phyloP scores from a whole-genome alignment of 2,113 vertebrate genomes.

The Cervus canadensis region DNA sequence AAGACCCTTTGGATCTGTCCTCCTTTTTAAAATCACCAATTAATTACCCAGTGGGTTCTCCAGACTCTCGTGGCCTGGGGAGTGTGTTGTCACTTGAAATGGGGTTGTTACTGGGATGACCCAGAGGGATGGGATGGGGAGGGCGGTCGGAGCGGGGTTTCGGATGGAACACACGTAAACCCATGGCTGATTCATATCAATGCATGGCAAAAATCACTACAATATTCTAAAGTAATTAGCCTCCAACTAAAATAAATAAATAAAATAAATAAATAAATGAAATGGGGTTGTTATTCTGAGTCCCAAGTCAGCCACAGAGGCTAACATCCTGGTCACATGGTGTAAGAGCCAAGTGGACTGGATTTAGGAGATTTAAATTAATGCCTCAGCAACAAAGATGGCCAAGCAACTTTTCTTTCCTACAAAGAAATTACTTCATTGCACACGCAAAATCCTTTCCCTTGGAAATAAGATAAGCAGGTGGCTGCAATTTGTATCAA shows the following conservation, averaged over 20 bases:
- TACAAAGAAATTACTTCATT: slow-evolving; percentile 55
- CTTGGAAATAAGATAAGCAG: slow-evolving; percentile 61
- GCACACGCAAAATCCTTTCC: slow-evolving; percentile 54
- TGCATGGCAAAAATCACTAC: no score
- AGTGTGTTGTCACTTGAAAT: not conserved
- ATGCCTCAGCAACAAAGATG: slow-evolving; percentile 44
- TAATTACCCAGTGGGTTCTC: not conserved
- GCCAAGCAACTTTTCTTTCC: slow-evolving; percentile 37
- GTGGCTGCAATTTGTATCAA: slow-evolving; percentile 78
- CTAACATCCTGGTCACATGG: slow-evolving; percentile 32
- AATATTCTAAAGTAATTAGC: no score
- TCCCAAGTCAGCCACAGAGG: not conserved
- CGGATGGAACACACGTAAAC: no score
- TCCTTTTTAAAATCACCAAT: not conserved
- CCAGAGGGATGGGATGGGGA: no score
- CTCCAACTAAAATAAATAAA: no score
- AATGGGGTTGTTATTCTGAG: not conserved
- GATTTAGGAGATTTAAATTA: not conserved
- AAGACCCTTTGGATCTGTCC: not conserved
- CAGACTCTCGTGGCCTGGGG: not conserved
- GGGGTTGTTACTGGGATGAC: not conserved
- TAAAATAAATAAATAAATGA: not conserved
- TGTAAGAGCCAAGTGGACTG: not conserved
- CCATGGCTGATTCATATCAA: no score
- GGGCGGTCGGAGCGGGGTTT: no score